phyloP scores from a whole-genome alignment of 2,797 vertebrate species.

The Sebastes jordani region DNA sequence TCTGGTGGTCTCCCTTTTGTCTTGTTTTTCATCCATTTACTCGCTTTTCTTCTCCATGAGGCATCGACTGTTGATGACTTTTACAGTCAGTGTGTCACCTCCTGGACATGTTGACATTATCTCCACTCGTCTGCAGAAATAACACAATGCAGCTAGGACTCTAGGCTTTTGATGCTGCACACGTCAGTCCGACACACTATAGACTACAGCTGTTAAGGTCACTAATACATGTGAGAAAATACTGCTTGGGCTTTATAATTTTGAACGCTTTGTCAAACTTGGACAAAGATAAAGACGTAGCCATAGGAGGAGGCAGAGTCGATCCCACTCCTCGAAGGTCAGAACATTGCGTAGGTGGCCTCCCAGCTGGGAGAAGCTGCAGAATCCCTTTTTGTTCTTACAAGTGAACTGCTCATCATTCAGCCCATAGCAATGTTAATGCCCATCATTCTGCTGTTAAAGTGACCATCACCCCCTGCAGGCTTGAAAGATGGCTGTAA shows the following conservation, averaged over 20 bases:
- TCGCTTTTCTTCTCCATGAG: not conserved
- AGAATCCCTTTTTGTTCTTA: not conserved
- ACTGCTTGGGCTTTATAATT: not conserved
- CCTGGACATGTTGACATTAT: slow-evolving; percentile 20
- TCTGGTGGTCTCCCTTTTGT: not conserved
- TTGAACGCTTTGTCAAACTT: slow-evolving; percentile 26
- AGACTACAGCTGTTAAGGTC: slow-evolving; percentile 11
- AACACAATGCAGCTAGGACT: not conserved
- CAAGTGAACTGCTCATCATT: slow-evolving; percentile 1
- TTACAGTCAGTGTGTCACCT: not conserved
- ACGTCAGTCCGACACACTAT: not conserved
- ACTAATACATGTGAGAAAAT: slow-evolving; percentile 2
- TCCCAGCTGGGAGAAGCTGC: slow-evolving; percentile 20
- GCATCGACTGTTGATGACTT: not conserved
- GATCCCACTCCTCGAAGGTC: slow-evolving; percentile 41
- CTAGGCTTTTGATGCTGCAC: not conserved
- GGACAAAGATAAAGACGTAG: slow-evolving; percentile 9
- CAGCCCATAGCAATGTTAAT: not conserved
- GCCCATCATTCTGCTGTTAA: slow-evolving; percentile 3
- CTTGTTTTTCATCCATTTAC: not conserved
- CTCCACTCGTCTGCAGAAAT: slow-evolving; percentile 15
- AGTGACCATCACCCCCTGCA: not conserved
- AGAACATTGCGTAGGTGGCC: slow-evolving; percentile 31
- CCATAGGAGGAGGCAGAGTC: not conserved
- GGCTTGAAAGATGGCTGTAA: not conserved